phyloP scores from a whole-genome alignment of 2,113 vertebrate genomes.

The Verasper variegatus region DNA sequence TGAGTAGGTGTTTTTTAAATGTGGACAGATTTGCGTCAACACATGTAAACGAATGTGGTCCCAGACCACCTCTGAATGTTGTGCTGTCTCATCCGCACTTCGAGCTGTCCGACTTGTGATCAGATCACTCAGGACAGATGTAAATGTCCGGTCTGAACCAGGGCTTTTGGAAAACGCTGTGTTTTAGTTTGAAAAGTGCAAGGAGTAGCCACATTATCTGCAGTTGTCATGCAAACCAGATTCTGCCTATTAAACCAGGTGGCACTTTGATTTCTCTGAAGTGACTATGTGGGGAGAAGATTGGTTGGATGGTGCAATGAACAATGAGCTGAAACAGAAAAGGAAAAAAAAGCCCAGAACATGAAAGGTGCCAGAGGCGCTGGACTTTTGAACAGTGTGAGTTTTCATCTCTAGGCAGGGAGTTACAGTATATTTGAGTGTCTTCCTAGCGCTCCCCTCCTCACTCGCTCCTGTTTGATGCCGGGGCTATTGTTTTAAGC shows the following conservation, averaged over 20 bases:
- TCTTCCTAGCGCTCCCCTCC: constrained; percentile 47
- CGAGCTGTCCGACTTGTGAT: too few species aligned
- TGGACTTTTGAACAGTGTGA: constrained; percentile 55
- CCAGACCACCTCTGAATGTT: not conserved
- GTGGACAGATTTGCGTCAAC: too few species aligned
- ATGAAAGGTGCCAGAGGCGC: constrained; percentile 60
- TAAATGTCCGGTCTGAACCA: too few species aligned
- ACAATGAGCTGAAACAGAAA: not conserved
- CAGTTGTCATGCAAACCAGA: constrained; percentile 11
- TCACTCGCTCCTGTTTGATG: constrained; percentile 63
- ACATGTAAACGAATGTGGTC: not conserved
- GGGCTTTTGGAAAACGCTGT: not conserved
- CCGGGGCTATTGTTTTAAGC: constrained; percentile 76
- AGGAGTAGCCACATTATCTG: not conserved
- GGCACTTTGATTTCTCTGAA: constrained; percentile 11
- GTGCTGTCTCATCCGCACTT: too few species aligned
- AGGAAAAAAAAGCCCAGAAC: constrained; percentile 9
- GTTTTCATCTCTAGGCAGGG: constrained; percentile 60
- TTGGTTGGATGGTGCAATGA: constrained; percentile 12
- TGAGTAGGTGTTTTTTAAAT: not conserved
- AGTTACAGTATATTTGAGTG: constrained; percentile 60
- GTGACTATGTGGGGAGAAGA: not conserved
- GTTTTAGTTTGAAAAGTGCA: not conserved
- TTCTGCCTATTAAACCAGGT: constrained; percentile 15
- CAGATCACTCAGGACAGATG: not conserved